These are phyloP conservation scores for Lochmaea crataegi DNA, from an alignment of 2,888 invertebrate species.

Conservation along the genomic window DNA sequence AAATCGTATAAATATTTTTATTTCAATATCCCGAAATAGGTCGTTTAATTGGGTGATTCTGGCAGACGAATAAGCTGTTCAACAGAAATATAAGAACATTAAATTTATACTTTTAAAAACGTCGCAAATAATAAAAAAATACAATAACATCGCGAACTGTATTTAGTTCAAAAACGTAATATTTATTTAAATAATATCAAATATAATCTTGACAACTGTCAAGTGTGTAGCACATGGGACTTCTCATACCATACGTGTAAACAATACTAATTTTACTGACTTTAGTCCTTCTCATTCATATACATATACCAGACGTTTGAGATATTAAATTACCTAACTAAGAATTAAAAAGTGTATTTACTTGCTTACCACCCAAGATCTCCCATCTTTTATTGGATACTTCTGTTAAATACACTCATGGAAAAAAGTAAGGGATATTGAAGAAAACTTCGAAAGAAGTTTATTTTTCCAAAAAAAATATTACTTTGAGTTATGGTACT, in stretches of 20 bases:
- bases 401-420: too few relatives aligned
- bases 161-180: slow-evolving; percentile 31
- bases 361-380: slow-evolving; percentile 1
- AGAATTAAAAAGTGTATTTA: slow-evolving; percentile 4
- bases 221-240: slow-evolving; percentile 60
- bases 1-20: slow-evolving; percentile 13
- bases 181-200: slow-evolving; percentile 51
- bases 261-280: slow-evolving; percentile 57
- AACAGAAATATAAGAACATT: too few relatives aligned
- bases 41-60: slow-evolving; percentile 14
- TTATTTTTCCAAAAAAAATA: too few relatives aligned
- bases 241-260: slow-evolving; percentile 57
- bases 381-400: neutral
- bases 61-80: neutral
- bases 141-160: neutral
- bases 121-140: too few relatives aligned
- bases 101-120: too few relatives aligned
- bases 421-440: too few relatives aligned
- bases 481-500: too few relatives aligned
- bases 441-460: too few relatives aligned
- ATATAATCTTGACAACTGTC: slow-evolving; percentile 53
- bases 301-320: slow-evolving; percentile 49
- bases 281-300: slow-evolving; percentile 33
- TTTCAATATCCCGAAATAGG: slow-evolving; percentile 7
- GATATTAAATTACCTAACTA: slow-evolving; percentile 50